Base-by-base conservation (phyloP, 2,113 vertebrate species). In the Eurypyga helias region DNA sequence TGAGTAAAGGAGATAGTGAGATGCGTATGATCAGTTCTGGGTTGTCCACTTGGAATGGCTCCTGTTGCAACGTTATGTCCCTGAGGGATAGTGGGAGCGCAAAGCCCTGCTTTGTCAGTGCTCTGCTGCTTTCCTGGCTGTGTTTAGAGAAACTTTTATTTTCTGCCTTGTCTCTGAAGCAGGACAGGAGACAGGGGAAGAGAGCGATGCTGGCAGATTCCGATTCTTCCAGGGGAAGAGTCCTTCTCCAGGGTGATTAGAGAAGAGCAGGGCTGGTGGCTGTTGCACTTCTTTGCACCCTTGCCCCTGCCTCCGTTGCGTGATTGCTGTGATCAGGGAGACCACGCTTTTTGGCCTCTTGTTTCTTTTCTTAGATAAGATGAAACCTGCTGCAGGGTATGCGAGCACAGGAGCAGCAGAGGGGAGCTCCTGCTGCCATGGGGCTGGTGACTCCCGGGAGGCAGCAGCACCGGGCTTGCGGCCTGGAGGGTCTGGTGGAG, bases 231-330 rank as follows among this genome's bases (percentile, higher is more conserved):
- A 13, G 4, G 31, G 46, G 7, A 60, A 55, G 28, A 33, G 20
- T 43, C 12, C 9, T 69, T 38, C 41, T 72, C 49, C 24, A 33
- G 52, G 34, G 11, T 43, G 28, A 13, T n/a, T 23, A 29, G 73
- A 78, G 55, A 60, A 85, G 19, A 64, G 43, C 34, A 17, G n/a
- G 8, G 66, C 83, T 57, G 18, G 52, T 69, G 79, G 34, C 67
- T 65, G 29, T 38, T 69, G 26, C 1, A 4, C 21, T 71, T 78
- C 65, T 79, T 55, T 24, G 26, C 46, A 12, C 15, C 36, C 36
- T 86, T 92, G 54, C 62, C 49, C 3, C 0, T 3, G 1, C 10
- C 24, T 73, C 24, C 1, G 0, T 43, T 72, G 83, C 0, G 0
- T 65, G 87, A 48, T 14, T 34, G 31, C 48, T 3, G 11, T 80